Base-by-base conservation (phyloP, 2,113 vertebrate genomes). In the Myrmecophaga tridactyla region DNA sequence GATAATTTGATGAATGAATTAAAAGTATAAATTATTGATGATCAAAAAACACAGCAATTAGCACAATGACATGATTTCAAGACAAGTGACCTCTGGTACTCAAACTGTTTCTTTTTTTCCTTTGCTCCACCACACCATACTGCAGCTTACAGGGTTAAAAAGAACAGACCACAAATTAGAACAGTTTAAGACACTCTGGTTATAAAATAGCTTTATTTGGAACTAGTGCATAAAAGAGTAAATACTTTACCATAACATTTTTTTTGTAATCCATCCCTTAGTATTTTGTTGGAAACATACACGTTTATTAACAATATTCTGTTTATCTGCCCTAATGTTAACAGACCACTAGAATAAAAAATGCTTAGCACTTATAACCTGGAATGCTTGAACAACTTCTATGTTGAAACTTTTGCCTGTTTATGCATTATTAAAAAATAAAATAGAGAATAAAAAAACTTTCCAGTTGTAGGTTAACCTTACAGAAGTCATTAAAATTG, bases 361-460 rank as follows among this genome's bases (percentile, higher is more conserved):
- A 86, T 41, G 29, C 23, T 7, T 6, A 69, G 31, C 69, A 87
- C 43, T 73, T 88, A 83, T 75, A 90, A 82, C 80, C 62, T 80
- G 46, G 25, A 96, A 90, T 89, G 92, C 60, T 39, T 25, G 12
- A 90, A 72, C 86, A 90, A 97, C 80, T 87, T 53, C 1, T 80
- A 60, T 67, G 43, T 67, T 73, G 62, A 84, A 86, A 72, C 34
- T 46, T 82, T 70, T 87, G 36, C 62, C 60, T 81, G 36, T 84
- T 87, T 93, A 17, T 65, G 17, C 11, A n/a, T 48, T 56, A 85
- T 80, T 92, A 81, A 69, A 88, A 91, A 69, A 65, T 90, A 43
- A 77, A 87, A 51, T 91, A 6, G 5, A 81, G 92, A 85, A 75
- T 46, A 81, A 85, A n/a, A n/a, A 92, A 53, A 10, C 0, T 31